Evolutionary conservation across 2,113 vertebrate genomes (phyloP), one percentile per base, ranked within the genome.

Genomic region (Vombatus ursinus): DNA sequence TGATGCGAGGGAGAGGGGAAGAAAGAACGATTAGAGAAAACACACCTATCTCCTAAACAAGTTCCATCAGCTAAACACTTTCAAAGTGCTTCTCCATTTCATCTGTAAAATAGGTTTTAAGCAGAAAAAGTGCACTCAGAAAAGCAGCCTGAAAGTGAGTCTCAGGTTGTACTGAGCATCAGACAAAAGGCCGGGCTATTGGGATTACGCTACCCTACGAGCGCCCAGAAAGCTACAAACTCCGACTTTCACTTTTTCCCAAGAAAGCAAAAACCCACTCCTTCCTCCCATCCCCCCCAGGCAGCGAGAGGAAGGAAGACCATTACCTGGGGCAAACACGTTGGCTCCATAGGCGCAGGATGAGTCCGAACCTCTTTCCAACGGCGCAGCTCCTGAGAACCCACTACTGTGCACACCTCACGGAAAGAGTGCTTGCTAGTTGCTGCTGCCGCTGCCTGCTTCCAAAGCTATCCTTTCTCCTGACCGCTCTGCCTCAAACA

Each of bases 181-280:
- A 44, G 7, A 84, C 37, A 84, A 84, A 84, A 84, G 68, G 16
- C 16, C 68, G n/a, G 31, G 31, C 12, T 37, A 14, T 4, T 31
- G 28, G n/a, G 68, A 44, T 23, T 84, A 44, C 2, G 68, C n/a
- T 84, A 84, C 19, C 6, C 68, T 16, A 19, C 1, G 68, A 44
- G 68, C n/a, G 19, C 19, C 19, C n/a, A 22, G 14, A 77, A 77
- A n/a, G 25, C 28, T 1, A 37, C 12, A n/a, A 77, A n/a, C 37
- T 19, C 37, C 5, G 37, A 22, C n/a, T 44, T 44, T 0, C 68
- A 84, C 37, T 44, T 44, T 23, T 84, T 84, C 8, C n/a, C n/a
- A 44, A 97, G 99, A 99, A 98, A 99, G 99, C 99, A 99, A 99
- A 98, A 99, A 97, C 98, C 99, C 98, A 98, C 99, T 98, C 99